phyloP scores from a whole-genome alignment of 2,113 vertebrate species.

The Empidonax traillii region DNA sequence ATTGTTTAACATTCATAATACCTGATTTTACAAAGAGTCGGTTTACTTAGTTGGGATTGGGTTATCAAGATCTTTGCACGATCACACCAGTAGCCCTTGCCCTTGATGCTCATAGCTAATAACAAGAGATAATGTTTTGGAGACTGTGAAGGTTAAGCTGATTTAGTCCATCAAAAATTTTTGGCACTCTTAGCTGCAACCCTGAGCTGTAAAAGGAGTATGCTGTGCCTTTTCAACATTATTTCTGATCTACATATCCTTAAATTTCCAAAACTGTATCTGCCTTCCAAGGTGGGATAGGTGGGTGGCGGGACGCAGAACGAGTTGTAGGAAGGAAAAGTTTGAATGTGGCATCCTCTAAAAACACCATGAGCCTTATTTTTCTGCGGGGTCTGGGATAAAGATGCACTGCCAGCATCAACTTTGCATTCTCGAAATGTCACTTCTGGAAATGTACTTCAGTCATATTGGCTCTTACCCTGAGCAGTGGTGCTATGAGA shows the following conservation, averaged over 20 bases:
- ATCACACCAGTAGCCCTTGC: background rate
- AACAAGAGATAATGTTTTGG: background rate
- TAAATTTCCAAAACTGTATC: background rate
- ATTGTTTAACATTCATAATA: background rate
- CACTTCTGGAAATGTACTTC: background rate
- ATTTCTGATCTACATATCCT: background rate
- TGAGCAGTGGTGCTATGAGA: background rate
- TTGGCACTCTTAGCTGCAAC: background rate
- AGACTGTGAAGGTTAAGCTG: background rate
- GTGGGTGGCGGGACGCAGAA: background rate
- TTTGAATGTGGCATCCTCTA: background rate
- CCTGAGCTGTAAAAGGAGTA: background rate
- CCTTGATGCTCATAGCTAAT: background rate
- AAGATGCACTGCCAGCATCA: background rate
- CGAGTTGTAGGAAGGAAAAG: background rate
- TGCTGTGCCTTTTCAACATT: background rate
- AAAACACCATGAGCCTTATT: background rate
- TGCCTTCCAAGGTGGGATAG: background rate
- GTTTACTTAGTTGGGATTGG: background rate
- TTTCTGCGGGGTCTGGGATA: background rate
- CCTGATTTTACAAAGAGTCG: background rate
- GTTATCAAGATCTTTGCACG: background rate
- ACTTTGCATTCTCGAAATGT: background rate
- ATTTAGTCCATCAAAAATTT: background rate
- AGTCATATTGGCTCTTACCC: accelerated